A percentile compares a stretch with the other conserved stretches of the same genome.
Conservation (phyloP, 2,797 vertebrate species). For the Onychomys leucogaster region DNA sequence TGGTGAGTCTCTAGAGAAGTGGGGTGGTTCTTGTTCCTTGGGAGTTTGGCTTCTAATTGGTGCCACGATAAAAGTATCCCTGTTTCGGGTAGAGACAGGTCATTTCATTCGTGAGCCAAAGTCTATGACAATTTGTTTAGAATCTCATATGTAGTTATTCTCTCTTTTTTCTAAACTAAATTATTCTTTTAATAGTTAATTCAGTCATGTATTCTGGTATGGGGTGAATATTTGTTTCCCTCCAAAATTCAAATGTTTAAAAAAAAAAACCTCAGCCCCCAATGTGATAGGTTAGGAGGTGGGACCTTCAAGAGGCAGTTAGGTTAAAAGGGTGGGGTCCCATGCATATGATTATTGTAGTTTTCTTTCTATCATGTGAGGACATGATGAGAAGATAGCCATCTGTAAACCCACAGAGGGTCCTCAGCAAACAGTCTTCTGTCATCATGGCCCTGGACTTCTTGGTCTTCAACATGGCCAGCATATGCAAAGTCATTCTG, state of each 20-base stretch:
- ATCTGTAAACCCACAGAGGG: neutral
- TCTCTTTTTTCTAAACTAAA: neutral
- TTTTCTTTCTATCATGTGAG: neutral
- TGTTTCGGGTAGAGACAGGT: neutral
- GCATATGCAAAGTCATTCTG: neutral
- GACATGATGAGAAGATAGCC: neutral
- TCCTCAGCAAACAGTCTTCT: neutral
- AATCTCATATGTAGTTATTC: neutral
- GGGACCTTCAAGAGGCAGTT: neutral
- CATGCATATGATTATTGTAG: neutral
- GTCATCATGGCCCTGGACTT: neutral
- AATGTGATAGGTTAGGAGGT: neutral
- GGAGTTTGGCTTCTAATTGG: neutral
- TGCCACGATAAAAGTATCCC: neutral
- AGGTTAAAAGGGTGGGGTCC: neutral
- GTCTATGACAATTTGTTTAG: neutral
- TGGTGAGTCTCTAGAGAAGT: constrained; percentile 14
- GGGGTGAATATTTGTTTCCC: neutral
- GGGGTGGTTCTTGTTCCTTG: neutral
- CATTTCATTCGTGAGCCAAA: neutral
- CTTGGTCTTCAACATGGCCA: neutral
- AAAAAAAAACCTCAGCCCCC: neutral
- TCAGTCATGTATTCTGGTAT: neutral
- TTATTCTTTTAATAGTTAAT: constrained; percentile 25
- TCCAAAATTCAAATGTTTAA: neutral